A percentile compares a stretch with the other conserved stretches of the same genome.
These are phyloP conservation scores for Clupea harengus DNA, from an alignment of 2,113 vertebrate species.

Conservation along the genomic window DNA sequence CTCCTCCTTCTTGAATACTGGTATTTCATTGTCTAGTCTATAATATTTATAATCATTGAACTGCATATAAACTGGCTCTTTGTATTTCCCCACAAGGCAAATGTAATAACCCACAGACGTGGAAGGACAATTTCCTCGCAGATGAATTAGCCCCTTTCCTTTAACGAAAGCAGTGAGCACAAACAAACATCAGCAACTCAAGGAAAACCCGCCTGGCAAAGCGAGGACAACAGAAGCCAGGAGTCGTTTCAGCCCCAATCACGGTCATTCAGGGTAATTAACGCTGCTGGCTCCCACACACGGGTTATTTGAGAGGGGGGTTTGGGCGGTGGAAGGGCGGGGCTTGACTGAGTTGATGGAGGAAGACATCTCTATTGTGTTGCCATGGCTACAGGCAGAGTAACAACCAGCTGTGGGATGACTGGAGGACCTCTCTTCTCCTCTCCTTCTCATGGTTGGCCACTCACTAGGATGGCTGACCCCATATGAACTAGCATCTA, in stretches of 20 bases:
- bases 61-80: background rate
- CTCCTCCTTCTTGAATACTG: background rate
- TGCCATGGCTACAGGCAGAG: conserved; percentile 12
- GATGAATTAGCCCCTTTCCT: background rate
- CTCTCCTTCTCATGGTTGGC: background rate
- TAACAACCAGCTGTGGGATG: conserved; percentile 36
- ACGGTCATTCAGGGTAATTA: conserved; percentile 26
- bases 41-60: background rate
- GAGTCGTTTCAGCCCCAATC: conserved; percentile 24
- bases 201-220: background rate
- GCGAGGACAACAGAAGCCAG: background rate
- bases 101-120: background rate
- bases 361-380: conserved; percentile 39
- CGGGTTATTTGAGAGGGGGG: background rate
- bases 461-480: background rate
- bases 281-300: conserved; percentile 8
- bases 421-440: background rate
- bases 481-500: background rate
- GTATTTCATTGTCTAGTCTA: background rate
- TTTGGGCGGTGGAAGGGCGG: background rate
- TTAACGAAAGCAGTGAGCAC: background rate
- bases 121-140: background rate
- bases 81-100: background rate
- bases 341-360: conserved; percentile 24
- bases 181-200: background rate